Evolutionary conservation across 2,888 invertebrate genomes (phyloP), one percentile per base, ranked within the genome.

Genomic region (Limulus polyphemus): DNA sequence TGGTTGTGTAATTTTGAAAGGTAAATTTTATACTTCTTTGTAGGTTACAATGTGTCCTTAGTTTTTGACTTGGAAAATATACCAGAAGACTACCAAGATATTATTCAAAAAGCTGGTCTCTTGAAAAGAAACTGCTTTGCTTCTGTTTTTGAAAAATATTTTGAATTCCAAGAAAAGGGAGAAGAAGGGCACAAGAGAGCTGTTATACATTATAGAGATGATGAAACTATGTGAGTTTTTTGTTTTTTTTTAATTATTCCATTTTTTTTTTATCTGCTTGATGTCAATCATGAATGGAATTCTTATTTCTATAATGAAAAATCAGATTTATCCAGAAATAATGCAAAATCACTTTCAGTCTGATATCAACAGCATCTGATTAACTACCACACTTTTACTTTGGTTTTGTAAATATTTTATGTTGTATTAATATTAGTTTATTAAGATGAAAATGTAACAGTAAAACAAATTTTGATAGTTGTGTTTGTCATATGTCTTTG

Each of bases 111-210:
- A 80, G 87, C 95, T 70, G 93, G 95, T 17, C 82, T 95, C 61
- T 80, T 99, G 67, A 99, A 99, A 79, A 83, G 98, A 74, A 93
- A 99, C 80, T 99, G 99, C 79, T 99, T 99, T 79, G 98, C 98
- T 56, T 95, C 97, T 14, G 97, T 99, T 65, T 99, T 99, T 79
- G 97, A 99, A 78, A 97, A 98, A 76, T 99, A 99, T 81, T 99
- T 99, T 79, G 88, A 95, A 76, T 91, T 91, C 78, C 97, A 99
- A 80, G 93, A 94, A 76, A 84, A 87, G 71, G 95, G 92, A 1
- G 87, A 90, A 74, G 87, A 89, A 72, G 70, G 67, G 12, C 89
- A 92, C 73, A 89, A 92, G 78, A 83, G 92, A 71, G 99, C 99
- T 63, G 94, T 99, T 69, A 97, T 99, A 77, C 91, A 98, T 79